These are phyloP conservation scores for Spongilla lacustris DNA, from an alignment of 37 sponge, comb jelly and placozoan genomes.

Conservation along the genomic window DNA sequence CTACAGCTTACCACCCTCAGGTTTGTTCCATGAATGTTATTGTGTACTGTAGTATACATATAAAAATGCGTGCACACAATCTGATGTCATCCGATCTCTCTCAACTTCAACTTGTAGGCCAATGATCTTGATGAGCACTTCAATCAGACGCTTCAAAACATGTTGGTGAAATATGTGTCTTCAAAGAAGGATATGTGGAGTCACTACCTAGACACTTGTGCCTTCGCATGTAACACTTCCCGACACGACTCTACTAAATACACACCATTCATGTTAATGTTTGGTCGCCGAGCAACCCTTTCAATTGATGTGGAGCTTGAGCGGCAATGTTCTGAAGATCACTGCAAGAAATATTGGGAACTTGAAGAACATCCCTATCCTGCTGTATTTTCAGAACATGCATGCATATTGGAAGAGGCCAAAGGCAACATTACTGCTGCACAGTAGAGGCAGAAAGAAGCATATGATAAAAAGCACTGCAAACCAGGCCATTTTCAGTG, in stretches of 20 bases:
- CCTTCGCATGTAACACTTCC: constrained; percentile 79
- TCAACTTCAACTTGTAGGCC: constrained; percentile 22
- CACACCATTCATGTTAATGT: constrained; percentile 78
- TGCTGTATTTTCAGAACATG: neutral
- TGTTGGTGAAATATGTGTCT: constrained; percentile 65
- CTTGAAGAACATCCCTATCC: constrained; percentile 2
- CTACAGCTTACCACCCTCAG: constrained; percentile 74
- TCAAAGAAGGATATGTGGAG: constrained; percentile 54
- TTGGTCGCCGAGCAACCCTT: constrained; percentile 50
- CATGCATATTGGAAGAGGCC: constrained; percentile 35
- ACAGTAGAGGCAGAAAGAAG: constrained; percentile 71
- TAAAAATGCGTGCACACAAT: constrained; percentile 6
- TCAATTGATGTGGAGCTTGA: constrained; percentile 60
- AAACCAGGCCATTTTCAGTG: constrained; percentile 35
- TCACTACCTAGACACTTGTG: constrained; percentile 58
- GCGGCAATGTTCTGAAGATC: constrained; percentile 20
- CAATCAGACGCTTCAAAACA: constrained; percentile 68
- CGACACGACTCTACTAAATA: constrained; percentile 65
- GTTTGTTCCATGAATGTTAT: constrained; percentile 4
- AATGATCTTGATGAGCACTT: constrained; percentile 76
- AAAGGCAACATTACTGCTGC: constrained; percentile 70
- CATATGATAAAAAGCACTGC: constrained; percentile 67
- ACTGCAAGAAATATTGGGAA: neutral
- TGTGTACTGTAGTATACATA: constrained; percentile 5
- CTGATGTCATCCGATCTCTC: no score